phyloP scores from a whole-genome alignment of 2,113 vertebrate species.

The Bombycilla garrulus region DNA sequence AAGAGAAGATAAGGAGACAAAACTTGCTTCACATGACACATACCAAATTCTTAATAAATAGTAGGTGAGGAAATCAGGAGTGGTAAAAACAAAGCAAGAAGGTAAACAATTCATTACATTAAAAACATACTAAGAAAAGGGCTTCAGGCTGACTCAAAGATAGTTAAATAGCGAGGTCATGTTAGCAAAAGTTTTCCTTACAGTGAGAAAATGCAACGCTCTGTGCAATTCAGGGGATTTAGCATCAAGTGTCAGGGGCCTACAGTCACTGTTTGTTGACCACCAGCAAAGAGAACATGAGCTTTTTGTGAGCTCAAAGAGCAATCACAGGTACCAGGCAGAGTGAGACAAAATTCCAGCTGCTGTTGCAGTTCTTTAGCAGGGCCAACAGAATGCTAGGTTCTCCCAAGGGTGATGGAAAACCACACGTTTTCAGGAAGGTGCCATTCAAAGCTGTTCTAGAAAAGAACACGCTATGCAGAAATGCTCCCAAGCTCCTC shows the following conservation, averaged over 20 bases:
- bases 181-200: background rate
- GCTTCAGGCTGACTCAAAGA: background rate
- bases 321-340: background rate
- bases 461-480: background rate
- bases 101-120: background rate
- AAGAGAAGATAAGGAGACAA: background rate
- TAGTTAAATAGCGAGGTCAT: background rate
- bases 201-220: background rate
- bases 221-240: background rate
- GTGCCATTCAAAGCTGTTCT: background rate
- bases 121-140: background rate
- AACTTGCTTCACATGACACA: background rate
- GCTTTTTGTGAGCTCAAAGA: background rate
- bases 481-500: background rate
- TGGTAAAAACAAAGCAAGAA: background rate
- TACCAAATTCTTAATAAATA: background rate
- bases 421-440: background rate
- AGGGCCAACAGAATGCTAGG: background rate
- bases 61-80: background rate
- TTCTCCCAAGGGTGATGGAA: background rate
- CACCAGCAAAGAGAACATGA: background rate
- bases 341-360: background rate
- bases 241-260: background rate
- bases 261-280: background rate
- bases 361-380: background rate